Evolutionary conservation across 1,140 invertebrate species (phyloP), one percentile per base, ranked within the genome.

Genomic region (Ceratitis capitata): DNA sequence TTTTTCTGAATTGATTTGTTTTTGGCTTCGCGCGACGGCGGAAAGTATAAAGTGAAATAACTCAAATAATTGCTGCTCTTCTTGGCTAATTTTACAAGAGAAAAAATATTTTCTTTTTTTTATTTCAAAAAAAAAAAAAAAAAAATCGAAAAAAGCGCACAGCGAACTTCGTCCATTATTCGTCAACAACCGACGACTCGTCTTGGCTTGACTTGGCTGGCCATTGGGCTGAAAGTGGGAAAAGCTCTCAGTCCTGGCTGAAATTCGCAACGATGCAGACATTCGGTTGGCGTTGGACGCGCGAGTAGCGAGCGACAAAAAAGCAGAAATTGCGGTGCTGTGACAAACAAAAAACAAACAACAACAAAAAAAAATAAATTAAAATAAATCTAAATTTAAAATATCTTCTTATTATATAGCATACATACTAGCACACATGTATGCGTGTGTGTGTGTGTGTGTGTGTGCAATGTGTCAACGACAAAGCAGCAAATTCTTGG

Each of bases 251-350:
- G 90, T 91, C 90, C 90, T 91, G 88, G 88, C 88, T 89, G 89
- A 91, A 89, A 91, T 88, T 88, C 88, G 89, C 88, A 90, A 88
- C 90, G 89, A 91, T 90, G 88, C 89, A 88, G 89, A 91, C 89
- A 35, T 16, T 42, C 49, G 49, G 16, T 29, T 45, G 35, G 56
- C 58, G 32, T 84, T 45, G 56, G 45, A 53, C 29, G 82, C 45
- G 47, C 82, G 69, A 42, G 39, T 45, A 45, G 69, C 39, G 39
- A 45, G 32, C n/a, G n/a, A n/a, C n/a, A n/a, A n/a, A n/a, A n/a
- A n/a, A n/a, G 6, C 69, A 45, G 39, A n/a, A n/a, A n/a, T 78
- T 78, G 39, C 69, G n/a, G 35, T 56, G 64, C 49, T 83, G 45
- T 49, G 82, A 53, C 82, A 53, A 53, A 82, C n/a, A n/a, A n/a